A percentile compares a stretch with the other conserved stretches of the same genome.
Evolutionary conservation across 2,888 invertebrate species (phyloP).

Genomic region (Papilio gigon): DNA sequence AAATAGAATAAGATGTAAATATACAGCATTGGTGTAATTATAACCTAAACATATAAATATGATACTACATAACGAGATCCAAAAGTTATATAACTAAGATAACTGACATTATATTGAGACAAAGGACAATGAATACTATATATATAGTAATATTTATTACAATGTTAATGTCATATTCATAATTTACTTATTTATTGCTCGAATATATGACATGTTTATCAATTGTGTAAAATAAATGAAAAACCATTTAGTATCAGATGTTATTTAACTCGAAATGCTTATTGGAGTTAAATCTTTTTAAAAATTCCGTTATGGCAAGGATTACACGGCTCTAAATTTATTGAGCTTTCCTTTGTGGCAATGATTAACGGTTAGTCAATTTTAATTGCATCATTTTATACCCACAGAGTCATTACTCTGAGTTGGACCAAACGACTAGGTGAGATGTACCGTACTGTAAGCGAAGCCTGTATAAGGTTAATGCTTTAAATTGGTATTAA

Average conservation of each 20-base stretch:
- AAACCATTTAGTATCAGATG: neutral
- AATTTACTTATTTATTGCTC: neutral
- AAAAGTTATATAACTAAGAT: constrained; percentile 24
- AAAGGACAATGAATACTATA: constrained; percentile 22
- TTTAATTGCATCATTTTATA: neutral
- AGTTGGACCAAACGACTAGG: neutral
- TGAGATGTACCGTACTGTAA: neutral
- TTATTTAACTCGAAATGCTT: neutral
- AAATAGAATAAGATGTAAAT: neutral
- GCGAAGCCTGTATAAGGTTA: neutral
- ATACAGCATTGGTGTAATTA: constrained; percentile 23
- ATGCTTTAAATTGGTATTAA: neutral
- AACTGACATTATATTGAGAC: constrained; percentile 23
- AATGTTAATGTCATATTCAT: constrained; percentile 4
- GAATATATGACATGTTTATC: neutral
- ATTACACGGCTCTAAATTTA: neutral
- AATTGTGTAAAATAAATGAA: neutral
- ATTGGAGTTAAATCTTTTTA: neutral
- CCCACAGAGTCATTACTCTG: neutral
- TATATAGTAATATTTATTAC: too few relatives aligned
- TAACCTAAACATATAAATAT: constrained; percentile 31
- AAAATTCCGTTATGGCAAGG: neutral
- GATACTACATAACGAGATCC: constrained; percentile 36
- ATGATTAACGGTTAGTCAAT: neutral
- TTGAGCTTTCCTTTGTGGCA: neutral